A percentile compares a stretch with the other conserved stretches of the same genome.
Evolutionary conservation across 37 sponge, comb jelly and placozoan genomes (phyloP).

Genomic region (Cladorhizidae sp.): DNA sequence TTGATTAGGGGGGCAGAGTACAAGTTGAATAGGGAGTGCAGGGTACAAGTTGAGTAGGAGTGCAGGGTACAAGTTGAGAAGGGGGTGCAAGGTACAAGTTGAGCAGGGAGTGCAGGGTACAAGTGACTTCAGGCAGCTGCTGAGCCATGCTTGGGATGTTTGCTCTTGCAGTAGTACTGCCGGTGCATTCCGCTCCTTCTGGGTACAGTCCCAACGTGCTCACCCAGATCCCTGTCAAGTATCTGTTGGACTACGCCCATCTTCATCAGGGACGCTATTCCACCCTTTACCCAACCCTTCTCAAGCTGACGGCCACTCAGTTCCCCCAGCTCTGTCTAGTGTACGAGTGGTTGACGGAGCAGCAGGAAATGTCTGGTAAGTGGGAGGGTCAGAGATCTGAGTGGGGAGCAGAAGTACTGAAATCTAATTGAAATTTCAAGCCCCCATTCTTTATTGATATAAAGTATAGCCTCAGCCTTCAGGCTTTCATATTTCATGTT

Average conservation of each 20-base stretch:
- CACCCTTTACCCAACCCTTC: conserved; percentile 72
- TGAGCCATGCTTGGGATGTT: too few species aligned
- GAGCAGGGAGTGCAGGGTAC: too few species aligned
- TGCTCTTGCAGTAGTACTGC: conserved; percentile 26
- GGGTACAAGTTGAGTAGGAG: too few species aligned
- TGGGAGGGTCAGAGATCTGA: neutral
- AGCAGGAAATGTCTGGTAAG: conserved; percentile 8
- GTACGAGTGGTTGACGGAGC: conserved; percentile 49
- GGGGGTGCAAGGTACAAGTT: too few species aligned
- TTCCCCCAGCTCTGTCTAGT: conserved; percentile 72
- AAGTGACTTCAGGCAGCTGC: too few species aligned
- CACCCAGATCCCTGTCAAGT: conserved; percentile 60
- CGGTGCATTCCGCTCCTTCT: conserved; percentile 11
- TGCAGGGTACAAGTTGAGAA: too few species aligned
- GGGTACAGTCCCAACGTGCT: conserved; percentile 66
- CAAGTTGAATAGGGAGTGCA: too few species aligned
- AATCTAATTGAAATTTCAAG: neutral
- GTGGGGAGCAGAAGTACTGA: neutral
- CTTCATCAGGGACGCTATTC: conserved; percentile 43
- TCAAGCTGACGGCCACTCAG: conserved; percentile 68
- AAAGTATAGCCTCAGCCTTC: too few species aligned
- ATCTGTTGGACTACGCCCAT: conserved; percentile 45
- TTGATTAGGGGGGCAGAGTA: too few species aligned
- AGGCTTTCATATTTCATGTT: too few species aligned
- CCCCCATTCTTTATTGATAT: too few species aligned